Percentiles rank a stretch among this genome's conserved stretches.
Evolutionary conservation across 2,797 vertebrate species (phyloP).

Genomic region (Sphenodon punctatus): DNA sequence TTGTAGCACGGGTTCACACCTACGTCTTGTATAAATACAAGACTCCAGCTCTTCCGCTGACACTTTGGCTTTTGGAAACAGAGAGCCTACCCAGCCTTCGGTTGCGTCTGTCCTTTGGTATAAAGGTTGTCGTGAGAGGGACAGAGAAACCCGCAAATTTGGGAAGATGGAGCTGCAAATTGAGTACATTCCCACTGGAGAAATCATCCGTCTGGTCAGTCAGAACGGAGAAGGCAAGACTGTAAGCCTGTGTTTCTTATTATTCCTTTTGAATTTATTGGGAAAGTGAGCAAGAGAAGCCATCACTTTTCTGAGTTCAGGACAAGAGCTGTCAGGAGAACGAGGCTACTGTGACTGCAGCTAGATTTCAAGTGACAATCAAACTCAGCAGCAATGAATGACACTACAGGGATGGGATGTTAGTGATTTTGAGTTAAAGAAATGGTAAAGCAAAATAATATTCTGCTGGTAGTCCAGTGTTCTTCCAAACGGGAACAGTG

Average conservation of each 20-base stretch:
- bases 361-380: neutral
- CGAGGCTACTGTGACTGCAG: neutral
- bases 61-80: slow-evolving; percentile 38
- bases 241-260: slow-evolving; percentile 61
- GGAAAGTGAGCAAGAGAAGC: rapidly evolving
- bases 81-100: slow-evolving; percentile 24
- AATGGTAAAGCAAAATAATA: no score
- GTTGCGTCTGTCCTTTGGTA: slow-evolving; percentile 1
- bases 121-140: neutral
- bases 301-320: rapidly evolving
- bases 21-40: slow-evolving; percentile 63
- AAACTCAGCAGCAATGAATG: neutral
- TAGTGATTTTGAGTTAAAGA: neutral
- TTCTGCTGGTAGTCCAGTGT: no score
- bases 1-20: slow-evolving; percentile 61
- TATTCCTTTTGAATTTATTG: neutral
- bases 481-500: neutral
- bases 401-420: neutral
- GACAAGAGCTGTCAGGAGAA: neutral
- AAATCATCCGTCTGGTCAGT: slow-evolving; percentile 73
- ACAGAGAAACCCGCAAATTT: neutral
- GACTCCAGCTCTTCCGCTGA: slow-evolving; percentile 56
- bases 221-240: slow-evolving; percentile 64
- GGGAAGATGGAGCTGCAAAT: slow-evolving; percentile 72
- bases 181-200: slow-evolving; percentile 75